Evolutionary conservation across 2,113 vertebrate genomes (phyloP), one percentile per base, ranked within the genome.

Genomic region (Lathamus discolor): DNA sequence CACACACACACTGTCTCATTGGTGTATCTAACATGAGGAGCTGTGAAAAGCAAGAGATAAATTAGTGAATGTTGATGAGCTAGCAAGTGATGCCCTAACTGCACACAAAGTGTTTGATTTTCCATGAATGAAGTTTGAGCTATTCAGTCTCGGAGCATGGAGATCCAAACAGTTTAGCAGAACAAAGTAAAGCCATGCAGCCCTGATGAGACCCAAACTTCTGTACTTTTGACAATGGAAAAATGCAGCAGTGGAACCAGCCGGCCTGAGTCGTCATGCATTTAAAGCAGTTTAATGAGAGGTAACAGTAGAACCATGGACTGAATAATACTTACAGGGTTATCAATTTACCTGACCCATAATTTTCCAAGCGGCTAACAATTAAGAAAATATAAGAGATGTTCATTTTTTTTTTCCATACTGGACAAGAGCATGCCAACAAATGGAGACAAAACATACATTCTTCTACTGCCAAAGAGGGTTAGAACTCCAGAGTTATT

Each of bases 341-440:
- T 95, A 96, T 97, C 98, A 97, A 96, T 97, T 98, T 98, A 98
- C 98, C 98, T 98, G 98, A 98, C 98, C 97, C 97, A 97, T 97
- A 97, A 98, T 94, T 97, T 97, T 97, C 98, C 98, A 98, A 98
- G 98, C 98, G 93, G 98, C 98, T 97, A 98, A 98, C 97, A 98
- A 98, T 98, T 97, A 98, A 98, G 97, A 98, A 98, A 98, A 98
- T 97, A 98, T 94, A 98, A 98, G 91, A 98, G 88, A 98, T 91
- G 95, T 98, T 97, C 98, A 97, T 96, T 92, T 92, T 81, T 68
- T 96, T 96, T 52, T 96, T 96, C 77, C 72, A 70, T 61, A 96
- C 18, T 59, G 72, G 94, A 96, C 87, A 97, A 94, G 69, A 96
- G 83, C 94, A 94, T 95, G 96, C 72, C 87, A 97, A 95, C 86